A percentile compares a stretch with the other conserved stretches of the same genome.
Conservation (phyloP, 2,113 vertebrate genomes). For the Dromiciops gliroides region DNA sequence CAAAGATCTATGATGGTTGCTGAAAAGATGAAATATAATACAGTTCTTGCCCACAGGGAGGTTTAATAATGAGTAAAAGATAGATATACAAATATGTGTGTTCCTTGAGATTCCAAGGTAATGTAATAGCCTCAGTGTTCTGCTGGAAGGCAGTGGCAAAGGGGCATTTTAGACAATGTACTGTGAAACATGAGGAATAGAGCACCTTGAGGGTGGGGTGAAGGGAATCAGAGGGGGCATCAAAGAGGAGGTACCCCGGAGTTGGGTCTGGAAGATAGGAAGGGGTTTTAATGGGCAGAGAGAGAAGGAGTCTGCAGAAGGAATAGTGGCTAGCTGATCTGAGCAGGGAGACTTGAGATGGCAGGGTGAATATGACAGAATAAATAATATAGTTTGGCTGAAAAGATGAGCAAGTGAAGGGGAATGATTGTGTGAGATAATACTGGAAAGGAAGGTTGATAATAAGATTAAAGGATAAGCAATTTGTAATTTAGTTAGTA, state of each 20-base stretch:
- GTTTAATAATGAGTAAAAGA: neutral
- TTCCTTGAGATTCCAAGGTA: constrained; percentile 65
- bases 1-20: neutral
- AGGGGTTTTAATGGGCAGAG: neutral
- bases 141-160: constrained; percentile 40
- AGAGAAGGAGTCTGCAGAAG: neutral
- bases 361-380: neutral
- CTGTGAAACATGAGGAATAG: neutral
- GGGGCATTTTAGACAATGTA: neutral
- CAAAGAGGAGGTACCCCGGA: neutral
- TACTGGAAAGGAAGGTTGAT: neutral
- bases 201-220: neutral
- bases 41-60: neutral
- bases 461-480: neutral
- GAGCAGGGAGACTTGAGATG: neutral
- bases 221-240: neutral
- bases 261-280: neutral
- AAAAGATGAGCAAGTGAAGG: neutral
- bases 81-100: constrained; percentile 6
- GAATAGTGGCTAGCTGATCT: neutral
- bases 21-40: neutral
- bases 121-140: constrained; percentile 57
- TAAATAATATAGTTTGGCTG: neutral
- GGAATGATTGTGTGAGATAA: neutral
- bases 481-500: neutral